Evolutionary conservation across 2,113 vertebrate species (phyloP), one percentile per base, ranked within the genome.

Genomic region (Xyliphius kryptos): DNA sequence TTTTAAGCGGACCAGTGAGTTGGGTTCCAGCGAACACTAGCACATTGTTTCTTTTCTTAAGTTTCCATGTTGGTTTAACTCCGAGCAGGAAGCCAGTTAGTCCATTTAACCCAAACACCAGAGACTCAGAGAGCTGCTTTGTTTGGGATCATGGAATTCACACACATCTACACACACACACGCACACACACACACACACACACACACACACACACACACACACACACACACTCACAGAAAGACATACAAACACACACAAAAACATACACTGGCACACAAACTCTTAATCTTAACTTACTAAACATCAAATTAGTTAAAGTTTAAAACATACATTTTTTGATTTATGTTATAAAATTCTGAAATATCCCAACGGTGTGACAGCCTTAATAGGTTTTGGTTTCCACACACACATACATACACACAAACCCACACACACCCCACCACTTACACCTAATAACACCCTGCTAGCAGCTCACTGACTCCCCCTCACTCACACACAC

Each of bases 41-140:
- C 13, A 58, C 69, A 76, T 74, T 81, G 76, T 77, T 78, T 71
- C 72, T 72, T 65, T 61, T 77, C 74, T 75, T 62, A 22, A 47
- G 65, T 77, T 78, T 74, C 73, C 69, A 66, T 81, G 76, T 81
- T 81, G 76, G 76, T 74, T 63, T 81, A 79, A 81, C 77, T 75
- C 74, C 40, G 76, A 68, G 67, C 77, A 77, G 77, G 77, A 81
- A 77, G 63, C 71, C 73, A 75, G 75, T 73, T 71, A 75, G 68
- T 62, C 68, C 71, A 67, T 71, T 79, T 76, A 77, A 26, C 66
- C 71, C 69, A 64, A 59, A 74, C 64, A 51, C 62, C 54, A 14
- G 58, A 69, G 63, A 50, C 61, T 74, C 61, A 69, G 74, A 75
- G 68, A 9, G 49, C 58, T 53, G 48, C 70, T 77, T 70, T 77